Percentiles rank a stretch among this genome's conserved stretches.
Conservation (phyloP, 2,797 vertebrate genomes). For the Brotula barbata region DNA sequence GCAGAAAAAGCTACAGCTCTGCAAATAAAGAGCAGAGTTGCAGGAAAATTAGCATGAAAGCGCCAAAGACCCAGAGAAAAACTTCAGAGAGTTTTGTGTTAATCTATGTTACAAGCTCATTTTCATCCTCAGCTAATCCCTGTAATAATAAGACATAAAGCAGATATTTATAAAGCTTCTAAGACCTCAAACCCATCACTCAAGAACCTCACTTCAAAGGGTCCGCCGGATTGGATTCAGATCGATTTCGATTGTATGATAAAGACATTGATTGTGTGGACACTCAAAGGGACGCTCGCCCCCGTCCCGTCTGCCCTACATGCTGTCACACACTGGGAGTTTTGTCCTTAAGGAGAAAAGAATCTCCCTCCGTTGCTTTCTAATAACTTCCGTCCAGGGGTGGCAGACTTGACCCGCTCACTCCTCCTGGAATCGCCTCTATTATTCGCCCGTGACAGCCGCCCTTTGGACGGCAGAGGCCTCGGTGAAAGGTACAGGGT, state of each 20-base stretch:
- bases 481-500: slow-evolving; percentile 71
- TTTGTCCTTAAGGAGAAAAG: slow-evolving; percentile 62
- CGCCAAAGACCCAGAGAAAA: too few species aligned
- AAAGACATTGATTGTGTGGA: slow-evolving; percentile 4
- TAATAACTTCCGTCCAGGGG: slow-evolving; percentile 73
- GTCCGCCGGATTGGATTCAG: slow-evolving; percentile 11
- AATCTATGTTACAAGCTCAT: too few species aligned
- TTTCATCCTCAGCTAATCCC: too few species aligned
- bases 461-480: slow-evolving; percentile 62
- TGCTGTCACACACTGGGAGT: slow-evolving; percentile 57
- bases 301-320: slow-evolving; percentile 48
- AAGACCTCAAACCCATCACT: not conserved
- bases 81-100: too few species aligned
- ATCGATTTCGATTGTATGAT: slow-evolving; percentile 21
- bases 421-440: slow-evolving; percentile 61
- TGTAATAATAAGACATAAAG: too few species aligned
- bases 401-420: slow-evolving; percentile 74
- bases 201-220: not conserved
- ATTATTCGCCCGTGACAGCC: slow-evolving; percentile 77
- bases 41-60: too few species aligned
- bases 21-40: too few species aligned
- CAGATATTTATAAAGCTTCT: not conserved
- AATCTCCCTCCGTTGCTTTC: slow-evolving; percentile 66
- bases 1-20: too few species aligned
- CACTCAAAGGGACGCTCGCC: slow-evolving; percentile 21